Conservation (phyloP, 2,797 vertebrate genomes). For the Taenioides sp. region DNA sequence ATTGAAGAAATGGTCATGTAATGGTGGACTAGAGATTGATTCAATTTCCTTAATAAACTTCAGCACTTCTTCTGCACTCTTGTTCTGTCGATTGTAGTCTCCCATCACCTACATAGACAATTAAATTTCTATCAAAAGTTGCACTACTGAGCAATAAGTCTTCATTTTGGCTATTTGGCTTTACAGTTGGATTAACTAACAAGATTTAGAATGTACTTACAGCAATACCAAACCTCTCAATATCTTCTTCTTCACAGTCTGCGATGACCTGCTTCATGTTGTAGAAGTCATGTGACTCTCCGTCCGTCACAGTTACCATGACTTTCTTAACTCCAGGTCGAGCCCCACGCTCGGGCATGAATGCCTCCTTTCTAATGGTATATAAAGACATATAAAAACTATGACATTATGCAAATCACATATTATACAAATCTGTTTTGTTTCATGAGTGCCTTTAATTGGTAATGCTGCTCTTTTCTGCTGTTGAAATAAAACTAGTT, state of each 20-base stretch:
- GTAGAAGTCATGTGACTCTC: constrained; percentile 91
- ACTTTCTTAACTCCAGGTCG: constrained; percentile 91
- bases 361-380: constrained; percentile 85
- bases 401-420: too few relatives aligned
- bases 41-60: constrained; percentile 91
- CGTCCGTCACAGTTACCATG: constrained; percentile 97
- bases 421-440: too few relatives aligned
- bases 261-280: constrained; percentile 76
- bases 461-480: background rate
- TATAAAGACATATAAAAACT: background rate
- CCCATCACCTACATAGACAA: constrained; percentile 86
- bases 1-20: constrained; percentile 96
- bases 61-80: constrained; percentile 76
- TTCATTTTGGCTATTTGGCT: too few relatives aligned
- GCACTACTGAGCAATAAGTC: too few relatives aligned
- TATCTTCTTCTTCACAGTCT: constrained; percentile 82
- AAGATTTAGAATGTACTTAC: constrained; percentile 76
- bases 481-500: background rate
- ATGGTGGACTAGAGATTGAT: constrained; percentile 86
- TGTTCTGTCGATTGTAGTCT: constrained; percentile 91
- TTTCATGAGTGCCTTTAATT: background rate
- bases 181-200: too few relatives aligned
- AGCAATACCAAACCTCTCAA: constrained; percentile 93
- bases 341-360: constrained; percentile 86
- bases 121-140: background rate